Conservation (phyloP, 2,888 invertebrate genomes). For the Octodonta nipae region DNA sequence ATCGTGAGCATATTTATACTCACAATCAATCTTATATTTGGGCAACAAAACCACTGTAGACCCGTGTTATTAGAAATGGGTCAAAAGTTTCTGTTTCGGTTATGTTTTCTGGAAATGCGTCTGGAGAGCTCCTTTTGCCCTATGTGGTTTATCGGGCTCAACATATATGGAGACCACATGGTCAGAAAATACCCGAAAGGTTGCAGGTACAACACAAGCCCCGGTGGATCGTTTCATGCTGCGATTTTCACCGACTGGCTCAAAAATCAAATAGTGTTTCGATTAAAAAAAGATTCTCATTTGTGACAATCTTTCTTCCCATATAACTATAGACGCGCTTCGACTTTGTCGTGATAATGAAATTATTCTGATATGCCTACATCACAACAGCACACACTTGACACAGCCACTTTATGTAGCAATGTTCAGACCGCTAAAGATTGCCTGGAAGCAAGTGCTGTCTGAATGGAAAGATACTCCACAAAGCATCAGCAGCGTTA, state of each 20-base stretch:
- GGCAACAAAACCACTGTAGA: too few species aligned
- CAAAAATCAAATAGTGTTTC: conserved; percentile 8
- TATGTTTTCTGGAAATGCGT: too few species aligned
- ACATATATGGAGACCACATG: too few species aligned
- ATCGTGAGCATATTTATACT: too few species aligned
- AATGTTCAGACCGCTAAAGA: conserved; percentile 3
- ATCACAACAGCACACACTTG: conserved; percentile 2
- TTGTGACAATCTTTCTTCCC: conserved; percentile 6
- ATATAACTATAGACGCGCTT: conserved; percentile 1
- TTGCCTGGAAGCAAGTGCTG: background rate
- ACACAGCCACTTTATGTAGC: conserved; percentile 6
- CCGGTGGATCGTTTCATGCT: conserved; percentile 11
- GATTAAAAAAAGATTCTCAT: conserved; percentile 5
- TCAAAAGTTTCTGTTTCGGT: too few species aligned
- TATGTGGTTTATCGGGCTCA: too few species aligned
- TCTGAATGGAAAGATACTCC: conserved; percentile 2
- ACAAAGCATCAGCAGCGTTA: background rate
- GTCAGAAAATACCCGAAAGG: too few species aligned
- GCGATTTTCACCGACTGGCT: conserved; percentile 6
- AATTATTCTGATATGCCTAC: conserved; percentile 1
- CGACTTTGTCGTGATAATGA: background rate
- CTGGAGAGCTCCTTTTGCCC: too few species aligned
- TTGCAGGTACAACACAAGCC: conserved; percentile 10
- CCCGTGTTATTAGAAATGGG: too few species aligned
- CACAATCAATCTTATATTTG: too few species aligned